These are phyloP conservation scores for Hedya salicella DNA, from an alignment of 2,888 invertebrate species.

Conservation along the genomic window DNA sequence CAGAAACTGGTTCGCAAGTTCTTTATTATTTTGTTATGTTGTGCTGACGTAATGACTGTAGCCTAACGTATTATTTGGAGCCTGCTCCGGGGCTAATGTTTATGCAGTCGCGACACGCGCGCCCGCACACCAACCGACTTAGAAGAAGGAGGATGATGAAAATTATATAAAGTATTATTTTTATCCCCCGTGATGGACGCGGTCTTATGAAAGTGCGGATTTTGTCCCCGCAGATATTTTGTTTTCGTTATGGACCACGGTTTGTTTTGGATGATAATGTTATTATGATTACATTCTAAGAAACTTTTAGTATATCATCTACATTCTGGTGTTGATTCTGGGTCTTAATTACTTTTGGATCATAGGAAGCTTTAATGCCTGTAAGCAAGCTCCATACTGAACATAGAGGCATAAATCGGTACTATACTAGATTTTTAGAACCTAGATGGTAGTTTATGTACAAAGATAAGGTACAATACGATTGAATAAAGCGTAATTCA, in stretches of 20 bases:
- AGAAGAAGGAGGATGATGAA: slow-evolving; percentile 58
- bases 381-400: too few species aligned
- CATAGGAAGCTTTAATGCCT: too few species aligned
- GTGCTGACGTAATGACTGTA: background rate
- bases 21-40: background rate
- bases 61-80: slow-evolving; percentile 7
- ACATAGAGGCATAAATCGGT: too few species aligned
- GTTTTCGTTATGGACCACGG: slow-evolving; percentile 31
- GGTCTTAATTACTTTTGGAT: too few species aligned
- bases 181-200: slow-evolving; percentile 62
- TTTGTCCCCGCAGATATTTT: slow-evolving; percentile 39
- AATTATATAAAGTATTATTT: slow-evolving; percentile 68
- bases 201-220: slow-evolving; percentile 50
- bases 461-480: too few species aligned
- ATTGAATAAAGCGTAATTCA: too few species aligned
- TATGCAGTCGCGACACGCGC: slow-evolving; percentile 65
- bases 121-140: slow-evolving; percentile 60
- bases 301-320: background rate
- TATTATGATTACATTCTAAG: background rate
- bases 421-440: too few species aligned
- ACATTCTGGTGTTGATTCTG: background rate
- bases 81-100: slow-evolving; percentile 54
- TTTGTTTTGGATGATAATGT: slow-evolving; percentile 1
- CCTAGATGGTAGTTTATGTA: too few species aligned
- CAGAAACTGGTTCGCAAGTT: background rate